Evolutionary conservation across 2,888 invertebrate genomes (phyloP).

Genomic region (Meganola albula): DNA sequence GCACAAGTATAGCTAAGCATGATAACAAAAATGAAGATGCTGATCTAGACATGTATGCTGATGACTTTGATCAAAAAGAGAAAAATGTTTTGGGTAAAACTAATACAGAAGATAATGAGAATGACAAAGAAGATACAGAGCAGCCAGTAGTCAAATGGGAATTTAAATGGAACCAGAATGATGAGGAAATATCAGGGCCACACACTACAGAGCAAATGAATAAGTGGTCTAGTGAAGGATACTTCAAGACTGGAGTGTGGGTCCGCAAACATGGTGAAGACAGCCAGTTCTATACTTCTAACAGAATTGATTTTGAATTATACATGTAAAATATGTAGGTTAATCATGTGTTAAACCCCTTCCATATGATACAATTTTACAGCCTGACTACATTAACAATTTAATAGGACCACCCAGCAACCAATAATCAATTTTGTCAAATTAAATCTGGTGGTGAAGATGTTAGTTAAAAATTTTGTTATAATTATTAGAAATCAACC

Average conservation of each 20-base stretch:
- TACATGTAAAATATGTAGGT: slow-evolving; percentile 80
- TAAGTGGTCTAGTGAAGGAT: slow-evolving; percentile 90
- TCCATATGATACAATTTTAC: too few relatives aligned
- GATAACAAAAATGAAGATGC: slow-evolving; percentile 73
- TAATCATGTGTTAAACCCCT: too few relatives aligned
- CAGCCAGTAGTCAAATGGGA: slow-evolving; percentile 86
- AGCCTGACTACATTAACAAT: too few relatives aligned
- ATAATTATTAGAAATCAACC: too few relatives aligned
- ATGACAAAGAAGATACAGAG: slow-evolving; percentile 42
- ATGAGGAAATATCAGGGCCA: slow-evolving; percentile 89
- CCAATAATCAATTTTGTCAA: too few relatives aligned
- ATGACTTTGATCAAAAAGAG: slow-evolving; percentile 90
- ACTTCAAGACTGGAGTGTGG: slow-evolving; percentile 91
- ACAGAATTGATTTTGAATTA: slow-evolving; percentile 95
- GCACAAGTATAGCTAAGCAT: slow-evolving; percentile 42
- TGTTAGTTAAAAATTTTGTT: too few relatives aligned
- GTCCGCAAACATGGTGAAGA: slow-evolving; percentile 87
- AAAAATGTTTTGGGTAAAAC: slow-evolving; percentile 66
- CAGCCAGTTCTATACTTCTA: slow-evolving; percentile 89
- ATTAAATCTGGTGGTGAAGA: too few relatives aligned
- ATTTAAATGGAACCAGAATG: slow-evolving; percentile 90
- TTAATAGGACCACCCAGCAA: too few relatives aligned
- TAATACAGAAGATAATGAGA: slow-evolving; percentile 37
- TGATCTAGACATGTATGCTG: slow-evolving; percentile 94
- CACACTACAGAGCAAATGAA: slow-evolving; percentile 92